These are phyloP conservation scores for Trichopoda pennipes DNA, from an alignment of 2,888 invertebrate species.

Conservation along the genomic window DNA sequence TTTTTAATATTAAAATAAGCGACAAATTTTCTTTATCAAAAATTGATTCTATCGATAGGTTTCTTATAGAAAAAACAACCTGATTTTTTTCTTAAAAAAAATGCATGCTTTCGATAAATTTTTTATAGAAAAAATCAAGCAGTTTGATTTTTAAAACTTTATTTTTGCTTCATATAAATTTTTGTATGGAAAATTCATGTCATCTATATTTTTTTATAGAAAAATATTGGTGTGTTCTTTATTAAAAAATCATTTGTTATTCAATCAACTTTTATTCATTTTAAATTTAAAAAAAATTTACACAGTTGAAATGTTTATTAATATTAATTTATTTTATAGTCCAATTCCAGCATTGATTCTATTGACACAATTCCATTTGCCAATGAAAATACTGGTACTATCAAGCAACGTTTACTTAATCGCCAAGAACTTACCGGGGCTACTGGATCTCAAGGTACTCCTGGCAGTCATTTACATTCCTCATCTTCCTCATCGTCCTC, in stretches of 20 bases:
- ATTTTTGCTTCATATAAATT: too few species aligned
- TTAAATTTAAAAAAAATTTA: too few species aligned
- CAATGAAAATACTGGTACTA: slow-evolving; percentile 99
- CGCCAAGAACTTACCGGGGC: slow-evolving; percentile 80
- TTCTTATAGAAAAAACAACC: neutral
- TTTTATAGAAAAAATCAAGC: neutral
- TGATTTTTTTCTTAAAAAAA: too few species aligned
- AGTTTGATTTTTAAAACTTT: too few species aligned
- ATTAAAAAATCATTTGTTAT: too few species aligned
- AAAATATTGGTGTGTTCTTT: too few species aligned
- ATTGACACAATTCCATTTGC: slow-evolving; percentile 96
- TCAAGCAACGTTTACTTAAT: slow-evolving; percentile 89
- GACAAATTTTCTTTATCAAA: too few species aligned
- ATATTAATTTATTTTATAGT: slow-evolving; percentile 83
- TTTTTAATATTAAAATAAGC: too few species aligned
- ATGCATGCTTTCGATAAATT: neutral
- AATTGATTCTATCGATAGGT: neutral
- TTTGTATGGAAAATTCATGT: too few species aligned
- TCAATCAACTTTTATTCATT: too few species aligned
- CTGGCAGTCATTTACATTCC: slow-evolving; percentile 75
- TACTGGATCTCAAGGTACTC: slow-evolving; percentile 66
- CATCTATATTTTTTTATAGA: too few species aligned
- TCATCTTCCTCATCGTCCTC: slow-evolving; percentile 81
- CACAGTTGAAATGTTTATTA: neutral
- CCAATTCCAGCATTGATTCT: slow-evolving; percentile 97